Percentiles rank a stretch among this genome's conserved stretches.
Conservation (phyloP, 2,888 invertebrate species). For the Drosophila planitibia region DNA sequence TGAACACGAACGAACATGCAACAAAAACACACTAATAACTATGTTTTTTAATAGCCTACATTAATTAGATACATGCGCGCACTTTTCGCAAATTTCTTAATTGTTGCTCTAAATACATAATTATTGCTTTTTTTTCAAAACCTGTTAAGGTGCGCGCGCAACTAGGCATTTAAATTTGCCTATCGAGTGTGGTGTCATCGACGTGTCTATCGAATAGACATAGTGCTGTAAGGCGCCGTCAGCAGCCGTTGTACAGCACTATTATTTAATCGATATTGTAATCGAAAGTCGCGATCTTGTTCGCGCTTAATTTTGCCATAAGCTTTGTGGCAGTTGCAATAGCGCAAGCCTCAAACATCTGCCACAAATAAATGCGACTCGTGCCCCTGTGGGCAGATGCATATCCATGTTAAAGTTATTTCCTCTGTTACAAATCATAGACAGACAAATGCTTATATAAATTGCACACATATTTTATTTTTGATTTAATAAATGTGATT, state of each 20-base stretch:
- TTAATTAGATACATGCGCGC: background rate
- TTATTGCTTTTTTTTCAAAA: background rate
- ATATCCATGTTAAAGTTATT: slow-evolving; percentile 11
- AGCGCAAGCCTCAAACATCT: background rate
- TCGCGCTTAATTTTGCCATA: background rate
- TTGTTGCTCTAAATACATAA: background rate
- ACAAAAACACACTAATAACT: background rate
- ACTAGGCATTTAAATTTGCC: background rate
- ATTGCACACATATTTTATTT: slow-evolving; percentile 66
- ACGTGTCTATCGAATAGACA: slow-evolving; percentile 4
- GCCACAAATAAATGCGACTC: background rate
- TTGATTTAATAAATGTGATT: slow-evolving; percentile 71
- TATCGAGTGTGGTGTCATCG: slow-evolving; percentile 17
- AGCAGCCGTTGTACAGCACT: background rate
- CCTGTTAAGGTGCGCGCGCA: slow-evolving; percentile 2
- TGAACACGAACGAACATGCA: slow-evolving; percentile 12
- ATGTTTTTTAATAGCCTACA: background rate
- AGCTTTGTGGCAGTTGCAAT: background rate
- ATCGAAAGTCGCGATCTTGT: slow-evolving; percentile 8
- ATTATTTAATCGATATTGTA: background rate
- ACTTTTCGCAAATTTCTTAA: background rate
- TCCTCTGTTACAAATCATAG: slow-evolving; percentile 35
- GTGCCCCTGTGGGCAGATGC: background rate
- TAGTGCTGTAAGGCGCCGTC: slow-evolving; percentile 21
- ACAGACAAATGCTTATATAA: slow-evolving; percentile 42